Evolutionary conservation across 2,113 vertebrate species (phyloP).

Genomic region (Neofelis nebulosa): DNA sequence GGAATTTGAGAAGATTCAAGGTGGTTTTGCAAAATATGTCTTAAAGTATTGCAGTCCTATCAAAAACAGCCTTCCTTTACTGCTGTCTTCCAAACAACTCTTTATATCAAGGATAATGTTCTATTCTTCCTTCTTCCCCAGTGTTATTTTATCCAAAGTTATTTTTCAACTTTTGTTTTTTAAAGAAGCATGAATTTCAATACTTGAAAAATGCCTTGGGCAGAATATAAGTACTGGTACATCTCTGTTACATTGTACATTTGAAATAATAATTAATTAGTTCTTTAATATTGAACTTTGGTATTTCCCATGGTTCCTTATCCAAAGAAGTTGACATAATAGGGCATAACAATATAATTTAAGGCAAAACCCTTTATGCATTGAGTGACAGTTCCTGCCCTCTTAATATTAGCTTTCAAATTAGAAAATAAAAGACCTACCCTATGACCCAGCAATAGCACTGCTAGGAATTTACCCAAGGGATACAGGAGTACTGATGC

Average conservation of each 20-base stretch:
- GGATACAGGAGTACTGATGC: no score
- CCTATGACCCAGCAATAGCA: no score
- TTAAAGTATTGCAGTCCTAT: background rate
- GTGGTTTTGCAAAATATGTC: background rate
- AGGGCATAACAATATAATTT: background rate
- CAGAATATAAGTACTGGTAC: background rate
- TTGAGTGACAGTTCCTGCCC: background rate
- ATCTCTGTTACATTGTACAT: background rate
- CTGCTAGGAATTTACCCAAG: no score
- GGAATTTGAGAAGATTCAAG: background rate
- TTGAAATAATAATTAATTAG: background rate
- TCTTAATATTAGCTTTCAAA: background rate
- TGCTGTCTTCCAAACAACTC: background rate
- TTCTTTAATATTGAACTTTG: background rate
- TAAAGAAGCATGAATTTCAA: background rate
- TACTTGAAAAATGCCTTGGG: background rate
- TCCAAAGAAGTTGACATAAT: background rate
- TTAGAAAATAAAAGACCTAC: background rate
- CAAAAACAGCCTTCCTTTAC: background rate
- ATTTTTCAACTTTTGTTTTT: background rate
- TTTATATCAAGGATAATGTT: background rate
- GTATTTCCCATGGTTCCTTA: background rate
- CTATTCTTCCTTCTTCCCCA: background rate
- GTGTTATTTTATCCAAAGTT: background rate
- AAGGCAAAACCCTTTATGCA: background rate